These are phyloP conservation scores for Elegia similella DNA, from an alignment of 2,888 invertebrate genomes.

Conservation along the genomic window DNA sequence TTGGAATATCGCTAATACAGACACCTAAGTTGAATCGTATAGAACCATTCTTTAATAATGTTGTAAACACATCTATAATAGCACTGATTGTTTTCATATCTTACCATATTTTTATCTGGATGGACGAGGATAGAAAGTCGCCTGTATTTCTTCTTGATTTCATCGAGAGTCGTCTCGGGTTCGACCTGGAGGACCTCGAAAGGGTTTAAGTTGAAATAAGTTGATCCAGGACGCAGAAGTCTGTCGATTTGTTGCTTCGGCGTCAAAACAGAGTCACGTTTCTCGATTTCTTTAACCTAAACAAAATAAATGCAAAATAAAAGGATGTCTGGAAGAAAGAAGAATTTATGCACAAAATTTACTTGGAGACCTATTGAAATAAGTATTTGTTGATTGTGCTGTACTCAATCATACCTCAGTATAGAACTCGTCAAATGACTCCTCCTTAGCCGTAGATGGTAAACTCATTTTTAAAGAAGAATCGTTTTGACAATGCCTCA, in stretches of 20 bases:
- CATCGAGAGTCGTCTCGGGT: conserved; percentile 93
- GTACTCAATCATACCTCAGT: conserved; percentile 84
- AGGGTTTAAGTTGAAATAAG: conserved; percentile 99
- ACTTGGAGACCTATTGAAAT: too few relatives aligned
- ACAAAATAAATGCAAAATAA: neutral
- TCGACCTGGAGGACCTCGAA: conserved; percentile 96
- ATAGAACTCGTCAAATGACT: conserved; percentile 91
- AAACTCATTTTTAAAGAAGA: conserved; percentile 43
- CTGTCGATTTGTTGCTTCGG: conserved; percentile 98
- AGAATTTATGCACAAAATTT: too few relatives aligned
- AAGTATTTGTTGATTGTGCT: neutral
- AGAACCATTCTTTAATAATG: too few relatives aligned
- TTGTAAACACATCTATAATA: too few relatives aligned
- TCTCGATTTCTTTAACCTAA: conserved; percentile 99
- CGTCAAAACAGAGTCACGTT: conserved; percentile 97
- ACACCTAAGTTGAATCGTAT: too few relatives aligned
- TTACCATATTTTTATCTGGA: conserved; percentile 96
- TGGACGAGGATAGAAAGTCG: conserved; percentile 98
- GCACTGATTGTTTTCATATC: conserved; percentile 28
- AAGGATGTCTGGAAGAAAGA: too few relatives aligned
- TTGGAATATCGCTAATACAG: too few relatives aligned
- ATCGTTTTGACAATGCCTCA: neutral
- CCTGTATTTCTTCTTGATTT: conserved; percentile 97
- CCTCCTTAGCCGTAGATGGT: conserved; percentile 76
- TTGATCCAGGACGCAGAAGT: conserved; percentile 96